Evolutionary conservation across 1,140 invertebrate species (phyloP).

Genomic region (Bradysia coprophila): DNA sequence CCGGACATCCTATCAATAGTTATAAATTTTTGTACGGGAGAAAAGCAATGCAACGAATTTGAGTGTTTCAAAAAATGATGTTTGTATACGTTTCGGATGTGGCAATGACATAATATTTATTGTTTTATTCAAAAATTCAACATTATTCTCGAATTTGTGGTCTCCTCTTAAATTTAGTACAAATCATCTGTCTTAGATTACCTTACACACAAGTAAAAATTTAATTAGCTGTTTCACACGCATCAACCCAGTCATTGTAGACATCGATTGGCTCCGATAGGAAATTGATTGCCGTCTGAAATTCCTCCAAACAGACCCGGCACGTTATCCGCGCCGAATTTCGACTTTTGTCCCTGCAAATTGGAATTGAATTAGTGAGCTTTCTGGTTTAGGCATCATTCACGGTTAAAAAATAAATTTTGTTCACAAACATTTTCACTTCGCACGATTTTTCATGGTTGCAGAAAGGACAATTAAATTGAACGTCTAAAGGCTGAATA

Average conservation of each 20-base stretch:
- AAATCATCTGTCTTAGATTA: no score
- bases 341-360: conserved; percentile 75
- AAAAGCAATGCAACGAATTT: no score
- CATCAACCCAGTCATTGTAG: conserved; percentile 99
- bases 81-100: no score
- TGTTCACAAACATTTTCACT: conserved; percentile 99
- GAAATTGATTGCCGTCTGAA: conserved; percentile 91
- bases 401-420: no score
- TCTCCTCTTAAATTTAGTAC: no score
- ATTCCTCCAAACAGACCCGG: conserved; percentile 89
- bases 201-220: no score
- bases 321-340: conserved; percentile 89
- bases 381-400: conserved; percentile 2
- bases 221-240: conserved; percentile 84
- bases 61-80: no score
- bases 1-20: no score
- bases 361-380: conserved; percentile 7
- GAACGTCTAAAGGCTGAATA: conserved; percentile 82
- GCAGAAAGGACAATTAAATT: conserved; percentile 99
- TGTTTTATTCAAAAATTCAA: no score
- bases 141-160: no score
- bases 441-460: conserved; percentile 99
- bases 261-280: conserved; percentile 96
- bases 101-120: no score
- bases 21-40: no score